Percentiles rank a stretch among this genome's conserved stretches.
Evolutionary conservation across 2,113 vertebrate genomes (phyloP).

Genomic region (Prionailurus viverrinus): DNA sequence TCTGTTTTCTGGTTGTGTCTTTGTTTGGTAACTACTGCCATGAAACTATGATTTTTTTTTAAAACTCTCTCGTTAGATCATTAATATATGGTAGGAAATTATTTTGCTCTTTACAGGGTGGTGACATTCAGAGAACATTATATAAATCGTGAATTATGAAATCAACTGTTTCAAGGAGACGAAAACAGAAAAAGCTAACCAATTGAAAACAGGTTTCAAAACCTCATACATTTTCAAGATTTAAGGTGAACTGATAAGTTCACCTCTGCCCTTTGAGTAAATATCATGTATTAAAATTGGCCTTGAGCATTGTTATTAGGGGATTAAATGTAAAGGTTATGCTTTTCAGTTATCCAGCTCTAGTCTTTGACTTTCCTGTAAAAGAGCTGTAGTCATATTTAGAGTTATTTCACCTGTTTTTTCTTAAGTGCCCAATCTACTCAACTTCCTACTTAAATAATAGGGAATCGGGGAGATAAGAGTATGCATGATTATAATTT

Average conservation of each 20-base stretch:
- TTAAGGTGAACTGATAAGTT: constrained; percentile 48
- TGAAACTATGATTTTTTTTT: constrained; percentile 55
- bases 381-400: not conserved
- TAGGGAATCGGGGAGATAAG: not conserved
- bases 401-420: not conserved
- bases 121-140: constrained; percentile 14
- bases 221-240: constrained; percentile 9
- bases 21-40: constrained; percentile 82
- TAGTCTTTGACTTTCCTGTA: not conserved
- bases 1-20: constrained; percentile 82
- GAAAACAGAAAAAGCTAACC: constrained; percentile 22
- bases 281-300: not conserved
- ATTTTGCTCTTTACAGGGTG: constrained; percentile 36
- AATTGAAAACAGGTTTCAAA: constrained; percentile 36
- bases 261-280: constrained; percentile 2
- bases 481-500: not conserved
- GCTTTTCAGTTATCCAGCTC: not conserved
- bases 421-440: not conserved
- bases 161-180: not conserved
- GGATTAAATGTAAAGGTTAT: constrained; percentile 1
- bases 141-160: constrained; percentile 37
- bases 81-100: not conserved
- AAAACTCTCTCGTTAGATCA: constrained; percentile 6
- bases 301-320: not conserved
- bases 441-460: not conserved